These are phyloP conservation scores for Polyodon spathula DNA, from an alignment of 2,113 vertebrate species.

Conservation along the genomic window DNA sequence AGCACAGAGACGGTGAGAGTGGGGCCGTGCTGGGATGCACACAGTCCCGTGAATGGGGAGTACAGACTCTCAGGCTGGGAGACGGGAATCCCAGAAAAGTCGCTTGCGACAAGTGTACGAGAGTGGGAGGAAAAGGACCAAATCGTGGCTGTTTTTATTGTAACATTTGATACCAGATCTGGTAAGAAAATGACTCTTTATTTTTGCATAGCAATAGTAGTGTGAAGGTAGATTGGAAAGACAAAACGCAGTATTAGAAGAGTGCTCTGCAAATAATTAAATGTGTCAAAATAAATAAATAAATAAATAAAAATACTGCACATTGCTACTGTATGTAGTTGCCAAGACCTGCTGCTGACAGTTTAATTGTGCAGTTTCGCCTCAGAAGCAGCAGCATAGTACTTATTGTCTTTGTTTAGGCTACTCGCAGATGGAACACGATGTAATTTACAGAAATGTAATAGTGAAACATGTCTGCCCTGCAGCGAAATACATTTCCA, in stretches of 20 bases:
- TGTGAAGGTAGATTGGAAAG: not conserved
- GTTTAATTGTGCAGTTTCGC: too few species aligned
- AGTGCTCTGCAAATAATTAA: too few species aligned
- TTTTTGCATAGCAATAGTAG: not conserved
- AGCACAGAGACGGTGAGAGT: conserved; percentile 20
- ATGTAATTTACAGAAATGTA: too few species aligned
- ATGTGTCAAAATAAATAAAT: too few species aligned
- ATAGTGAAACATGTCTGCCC: too few species aligned
- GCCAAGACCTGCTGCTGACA: too few species aligned
- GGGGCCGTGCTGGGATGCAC: conserved; percentile 31
- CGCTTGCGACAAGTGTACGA: conserved; percentile 38
- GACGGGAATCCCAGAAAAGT: conserved; percentile 28
- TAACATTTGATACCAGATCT: conserved; percentile 87
- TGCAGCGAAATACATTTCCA: too few species aligned
- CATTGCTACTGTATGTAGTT: too few species aligned
- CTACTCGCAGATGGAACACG: too few species aligned
- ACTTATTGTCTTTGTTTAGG: too few species aligned
- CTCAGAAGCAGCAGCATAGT: too few species aligned
- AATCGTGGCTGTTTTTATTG: conserved; percentile 87
- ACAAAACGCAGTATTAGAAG: not conserved
- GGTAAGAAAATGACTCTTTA: conserved; percentile 52
- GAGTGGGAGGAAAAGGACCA: conserved; percentile 84
- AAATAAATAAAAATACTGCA: too few species aligned
- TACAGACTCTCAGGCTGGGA: conserved; percentile 34
- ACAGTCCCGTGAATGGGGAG: conserved; percentile 27